These are phyloP conservation scores for Pseudocheirus occidentalis DNA, from an alignment of 2,797 vertebrate genomes.

Conservation along the genomic window DNA sequence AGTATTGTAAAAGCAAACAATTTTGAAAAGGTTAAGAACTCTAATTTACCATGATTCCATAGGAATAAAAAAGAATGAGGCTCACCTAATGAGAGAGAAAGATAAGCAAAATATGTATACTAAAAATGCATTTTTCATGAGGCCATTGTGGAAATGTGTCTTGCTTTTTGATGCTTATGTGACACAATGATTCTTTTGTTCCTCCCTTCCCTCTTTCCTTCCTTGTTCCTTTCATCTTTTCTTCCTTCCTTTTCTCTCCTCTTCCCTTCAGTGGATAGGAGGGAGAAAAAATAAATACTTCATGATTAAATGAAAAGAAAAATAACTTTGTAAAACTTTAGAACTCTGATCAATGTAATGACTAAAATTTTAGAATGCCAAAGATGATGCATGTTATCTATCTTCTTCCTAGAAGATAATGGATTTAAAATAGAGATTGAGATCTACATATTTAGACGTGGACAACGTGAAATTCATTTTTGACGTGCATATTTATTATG, in stretches of 20 bases:
- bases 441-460: not conserved
- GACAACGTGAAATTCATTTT: not conserved
- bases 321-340: not conserved
- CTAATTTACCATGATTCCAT: not conserved
- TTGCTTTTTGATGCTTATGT: not conserved
- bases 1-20: not conserved
- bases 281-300: not conserved
- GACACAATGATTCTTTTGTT: not conserved
- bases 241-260: too few species aligned
- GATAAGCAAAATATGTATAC: not conserved
- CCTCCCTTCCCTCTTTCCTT: not conserved
- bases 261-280: not conserved
- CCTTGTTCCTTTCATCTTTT: not conserved
- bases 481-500: not conserved
- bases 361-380: not conserved
- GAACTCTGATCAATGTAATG: not conserved
- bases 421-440: not conserved
- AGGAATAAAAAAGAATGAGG: not conserved
- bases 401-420: not conserved
- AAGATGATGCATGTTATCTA: not conserved
- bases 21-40: not conserved
- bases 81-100: not conserved
- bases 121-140: not conserved
- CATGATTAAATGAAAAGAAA: not conserved
- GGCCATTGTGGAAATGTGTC: not conserved